phyloP scores from a whole-genome alignment of 2,888 invertebrate species.

The Drosophila cognata region DNA sequence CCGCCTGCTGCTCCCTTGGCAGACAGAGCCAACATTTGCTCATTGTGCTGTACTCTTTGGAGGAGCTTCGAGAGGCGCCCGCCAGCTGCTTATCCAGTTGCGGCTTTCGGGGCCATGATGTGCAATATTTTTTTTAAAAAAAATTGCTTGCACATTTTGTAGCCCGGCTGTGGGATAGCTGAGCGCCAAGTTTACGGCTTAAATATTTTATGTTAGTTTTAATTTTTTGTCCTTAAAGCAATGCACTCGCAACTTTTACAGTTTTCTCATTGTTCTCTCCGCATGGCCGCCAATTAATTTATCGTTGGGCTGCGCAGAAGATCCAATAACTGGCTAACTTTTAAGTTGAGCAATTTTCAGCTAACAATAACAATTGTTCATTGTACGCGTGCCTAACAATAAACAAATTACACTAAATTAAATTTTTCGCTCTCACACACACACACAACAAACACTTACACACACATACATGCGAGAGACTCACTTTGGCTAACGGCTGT shows the following conservation, averaged over 20 bases:
- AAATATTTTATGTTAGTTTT: slow-evolving; percentile 42
- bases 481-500: slow-evolving; percentile 26
- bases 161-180: neutral
- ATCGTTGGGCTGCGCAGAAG: neutral
- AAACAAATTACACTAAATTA: slow-evolving; percentile 62
- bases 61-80: neutral
- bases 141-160: slow-evolving; percentile 25
- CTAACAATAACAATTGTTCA: slow-evolving; percentile 41
- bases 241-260: slow-evolving; percentile 1
- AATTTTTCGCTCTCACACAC: slow-evolving; percentile 36
- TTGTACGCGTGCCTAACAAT: slow-evolving; percentile 66
- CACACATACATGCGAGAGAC: slow-evolving; percentile 1
- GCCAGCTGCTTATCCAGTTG: slow-evolving; percentile 33
- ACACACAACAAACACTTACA: slow-evolving; percentile 4
- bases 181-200: slow-evolving; percentile 14
- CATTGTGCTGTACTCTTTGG: slow-evolving; percentile 4
- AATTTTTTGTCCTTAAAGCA: slow-evolving; percentile 10
- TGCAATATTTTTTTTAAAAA: slow-evolving; percentile 29
- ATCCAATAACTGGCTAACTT: slow-evolving; percentile 27
- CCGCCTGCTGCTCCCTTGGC: slow-evolving; percentile 3
- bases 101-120: slow-evolving; percentile 29
- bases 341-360: slow-evolving; percentile 24
- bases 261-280: slow-evolving; percentile 19
- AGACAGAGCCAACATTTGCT: slow-evolving; percentile 4
- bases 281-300: slow-evolving; percentile 40